phyloP scores from a whole-genome alignment of 2,113 vertebrate genomes.

The Notechis scutatus region DNA sequence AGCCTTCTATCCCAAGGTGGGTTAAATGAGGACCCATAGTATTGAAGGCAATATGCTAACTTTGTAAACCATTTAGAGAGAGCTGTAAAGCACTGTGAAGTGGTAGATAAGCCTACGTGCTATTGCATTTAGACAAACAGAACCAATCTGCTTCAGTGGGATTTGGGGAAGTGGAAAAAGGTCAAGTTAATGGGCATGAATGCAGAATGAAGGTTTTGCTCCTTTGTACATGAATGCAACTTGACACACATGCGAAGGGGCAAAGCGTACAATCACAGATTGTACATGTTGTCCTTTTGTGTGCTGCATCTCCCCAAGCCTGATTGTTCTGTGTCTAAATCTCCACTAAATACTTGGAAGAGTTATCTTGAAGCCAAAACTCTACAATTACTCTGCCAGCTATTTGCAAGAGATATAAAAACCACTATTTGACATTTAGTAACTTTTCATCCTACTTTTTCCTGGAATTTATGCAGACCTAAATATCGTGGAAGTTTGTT shows the following conservation, averaged over 20 bases:
- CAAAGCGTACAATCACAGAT: neutral
- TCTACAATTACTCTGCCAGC: neutral
- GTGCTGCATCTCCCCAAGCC: neutral
- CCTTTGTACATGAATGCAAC: neutral
- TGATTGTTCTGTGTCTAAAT: neutral
- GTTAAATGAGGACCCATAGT: too few relatives aligned
- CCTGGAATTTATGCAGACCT: constrained; percentile 18
- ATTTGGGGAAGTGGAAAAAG: neutral
- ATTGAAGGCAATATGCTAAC: too few relatives aligned
- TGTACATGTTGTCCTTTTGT: neutral
- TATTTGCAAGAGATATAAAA: neutral
- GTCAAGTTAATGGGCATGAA: neutral
- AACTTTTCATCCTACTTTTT: constrained; percentile 42
- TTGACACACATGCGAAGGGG: neutral
- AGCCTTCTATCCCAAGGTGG: too few relatives aligned
- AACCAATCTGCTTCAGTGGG: neutral
- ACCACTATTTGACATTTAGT: neutral
- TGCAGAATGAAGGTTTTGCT: neutral
- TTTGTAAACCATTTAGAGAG: too few relatives aligned
- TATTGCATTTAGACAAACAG: neutral
- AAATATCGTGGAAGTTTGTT: constrained; percentile 52
- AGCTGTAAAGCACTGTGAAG: too few relatives aligned
- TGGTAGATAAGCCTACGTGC: too few relatives aligned
- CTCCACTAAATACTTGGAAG: neutral
- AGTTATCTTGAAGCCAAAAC: neutral